phyloP scores from a whole-genome alignment of 2,113 vertebrate species.

The Dinomys branickii region DNA sequence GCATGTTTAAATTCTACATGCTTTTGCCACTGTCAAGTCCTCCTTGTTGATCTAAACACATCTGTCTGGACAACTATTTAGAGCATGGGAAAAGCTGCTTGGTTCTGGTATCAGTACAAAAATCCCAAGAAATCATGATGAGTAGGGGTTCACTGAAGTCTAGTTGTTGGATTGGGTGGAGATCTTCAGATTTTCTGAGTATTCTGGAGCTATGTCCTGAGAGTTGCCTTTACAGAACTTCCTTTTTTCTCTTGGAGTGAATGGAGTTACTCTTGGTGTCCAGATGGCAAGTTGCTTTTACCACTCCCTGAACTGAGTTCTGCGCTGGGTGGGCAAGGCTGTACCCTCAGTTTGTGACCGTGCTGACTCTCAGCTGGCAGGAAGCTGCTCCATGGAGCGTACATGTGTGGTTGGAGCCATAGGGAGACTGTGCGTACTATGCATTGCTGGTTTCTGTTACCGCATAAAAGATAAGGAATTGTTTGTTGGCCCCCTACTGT shows the following conservation, averaged over 20 bases:
- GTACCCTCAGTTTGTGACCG: neutral
- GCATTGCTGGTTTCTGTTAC: neutral
- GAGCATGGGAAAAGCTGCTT: neutral
- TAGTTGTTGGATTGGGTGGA: neutral
- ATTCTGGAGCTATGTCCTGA: neutral
- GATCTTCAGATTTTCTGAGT: neutral
- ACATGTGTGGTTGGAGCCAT: accelerated
- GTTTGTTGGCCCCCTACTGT: neutral
- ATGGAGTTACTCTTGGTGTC: neutral
- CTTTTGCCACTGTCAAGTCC: neutral
- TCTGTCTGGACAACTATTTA: neutral
- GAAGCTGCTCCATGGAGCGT: neutral
- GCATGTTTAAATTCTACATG: neutral
- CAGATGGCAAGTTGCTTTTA: neutral
- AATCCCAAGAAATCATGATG: neutral
- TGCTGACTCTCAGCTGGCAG: neutral
- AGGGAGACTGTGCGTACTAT: neutral
- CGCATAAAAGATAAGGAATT: neutral
- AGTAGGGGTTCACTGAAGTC: neutral
- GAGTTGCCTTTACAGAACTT: neutral
- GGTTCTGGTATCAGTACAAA: neutral
- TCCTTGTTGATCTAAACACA: neutral
- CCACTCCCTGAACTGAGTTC: neutral
- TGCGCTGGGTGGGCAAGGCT: neutral
- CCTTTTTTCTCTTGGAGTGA: neutral